Evolutionary conservation across 2,888 invertebrate species (phyloP), one percentile per base, ranked within the genome.

Genomic region (Campoletis raptor): DNA sequence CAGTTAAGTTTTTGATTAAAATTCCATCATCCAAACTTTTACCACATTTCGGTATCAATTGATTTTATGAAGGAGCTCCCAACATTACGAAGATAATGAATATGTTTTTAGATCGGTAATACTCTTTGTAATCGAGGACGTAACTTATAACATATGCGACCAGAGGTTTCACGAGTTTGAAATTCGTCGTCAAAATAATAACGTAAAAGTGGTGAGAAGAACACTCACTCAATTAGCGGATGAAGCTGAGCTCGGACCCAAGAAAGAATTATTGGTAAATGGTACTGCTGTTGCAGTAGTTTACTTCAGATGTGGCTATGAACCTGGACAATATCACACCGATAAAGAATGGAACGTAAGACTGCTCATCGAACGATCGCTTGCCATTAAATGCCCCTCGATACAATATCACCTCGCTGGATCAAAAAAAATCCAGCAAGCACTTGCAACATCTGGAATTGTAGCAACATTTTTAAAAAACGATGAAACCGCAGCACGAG

Each of bases 391-490:
- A 94, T 98, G 98, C 90, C 99, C 99, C 0, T 97, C 98, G 30
- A 98, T 99, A 90, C 97, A 97, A 36, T 98, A 98, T 94, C 98
- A 98, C 94, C 95, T 99, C 90, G 99, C 99, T 0, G 99, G 98
- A 24, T 98, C 98, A 0, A 99, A 99, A 95, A 99, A 98, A 94
- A 97, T 99, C 15, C 99, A 99, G 93, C 98, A 99, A 94, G 97
- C 97, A 37, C 94, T 99, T 70, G 97, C 98, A 0, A 95, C 95
- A 80, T 96, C 97, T 0, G 97, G 97, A 0, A 96, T 96, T 0
- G 93, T 99, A 48, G 97, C 98, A 93, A 95, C 96, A 91, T 98
- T 97, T 94, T 95, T 98, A 89, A 95, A 95, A 3, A 96, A 97
- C 91, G 94, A 96, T 0, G 95, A 95, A 2, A 96, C 96, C 74